Evolutionary conservation across 2,797 vertebrate genomes (phyloP), one percentile per base, ranked within the genome.

Genomic region (Halcyon badia): DNA sequence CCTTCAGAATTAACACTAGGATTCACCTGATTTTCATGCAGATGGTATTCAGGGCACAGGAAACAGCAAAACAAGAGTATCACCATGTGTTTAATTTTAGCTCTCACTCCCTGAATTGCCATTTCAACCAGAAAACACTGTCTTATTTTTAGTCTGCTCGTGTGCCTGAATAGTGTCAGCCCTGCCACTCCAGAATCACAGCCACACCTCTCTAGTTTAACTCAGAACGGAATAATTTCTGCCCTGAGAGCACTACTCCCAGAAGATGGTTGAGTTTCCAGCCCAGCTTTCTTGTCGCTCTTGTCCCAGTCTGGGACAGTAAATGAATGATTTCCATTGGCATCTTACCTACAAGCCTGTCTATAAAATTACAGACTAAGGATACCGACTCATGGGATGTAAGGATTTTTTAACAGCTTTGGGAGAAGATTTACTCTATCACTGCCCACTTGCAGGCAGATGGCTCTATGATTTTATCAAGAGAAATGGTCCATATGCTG

Each of bases 1-100:
- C 73, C 78, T 95, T 96, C 92, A 87, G 91, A 96, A 93, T 73
- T 73, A 96, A 91, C 80, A 81, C 83, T 78, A 73, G 48, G 77
- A 89, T 73, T 96, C 87, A 94, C 92, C 97, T 97, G 92, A 83
- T 97, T 96, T 96, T 86, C 69, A 86, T 84, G 56, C 91, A 96
- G 84, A 96, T 94, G 90, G 90, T 90, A 58, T 96, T 92, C 44
- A 87, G 76, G 72, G 44, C 90, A 87, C 52, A 78, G 71, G 48
- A 96, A 95, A 68, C 37, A 95, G 81, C 88, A 90, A 82, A 94
- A 89, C 39, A 22, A 68, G 64, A 94, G 48, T 64, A 93, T 90
- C 10, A 9, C 66, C 73, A 66, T 87, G 95, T 94, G 78, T 83
- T 96, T 95, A 89, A 94, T 94, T 95, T 96, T 89, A 95, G 75